Conservation (phyloP, 2,888 invertebrate genomes). For the Xestia ashworthii region DNA sequence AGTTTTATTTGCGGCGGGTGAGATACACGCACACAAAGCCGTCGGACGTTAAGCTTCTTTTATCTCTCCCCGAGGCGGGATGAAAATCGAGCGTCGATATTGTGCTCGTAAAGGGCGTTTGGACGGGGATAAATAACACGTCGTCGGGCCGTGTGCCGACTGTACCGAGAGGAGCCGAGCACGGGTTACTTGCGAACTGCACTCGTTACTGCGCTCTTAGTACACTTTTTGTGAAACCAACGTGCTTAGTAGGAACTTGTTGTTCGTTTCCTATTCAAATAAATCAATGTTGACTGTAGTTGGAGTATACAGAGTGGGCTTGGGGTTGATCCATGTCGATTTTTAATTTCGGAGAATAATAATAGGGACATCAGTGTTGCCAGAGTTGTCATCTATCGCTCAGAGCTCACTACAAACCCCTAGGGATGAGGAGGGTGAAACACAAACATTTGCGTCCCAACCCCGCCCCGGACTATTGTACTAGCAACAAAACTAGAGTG, state of each 20-base stretch:
- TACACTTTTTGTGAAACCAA: constrained; percentile 23
- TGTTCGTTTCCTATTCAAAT: constrained; percentile 25
- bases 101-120: constrained; percentile 84
- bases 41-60: constrained; percentile 75
- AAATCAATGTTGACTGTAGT: neutral
- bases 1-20: constrained; percentile 75
- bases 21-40: constrained; percentile 66
- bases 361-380: constrained; percentile 26
- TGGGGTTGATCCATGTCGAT: neutral
- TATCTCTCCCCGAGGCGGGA: constrained; percentile 81
- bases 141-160: constrained; percentile 69
- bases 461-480: constrained; percentile 30
- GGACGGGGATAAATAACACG: constrained; percentile 84
- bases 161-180: constrained; percentile 59
- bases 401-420: constrained; percentile 20
- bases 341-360: constrained; percentile 19
- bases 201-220: constrained; percentile 39
- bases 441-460: constrained; percentile 44
- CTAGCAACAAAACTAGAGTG: constrained; percentile 37
- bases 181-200: constrained; percentile 57
- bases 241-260: constrained; percentile 42
- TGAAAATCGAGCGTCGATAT: constrained; percentile 83
- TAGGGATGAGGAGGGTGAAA: constrained; percentile 38
- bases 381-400: constrained; percentile 43
- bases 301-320: neutral